A percentile compares a stretch with the other conserved stretches of the same genome.
phyloP scores from a whole-genome alignment of 1,140 invertebrate species.

The Papilio xuthus region DNA sequence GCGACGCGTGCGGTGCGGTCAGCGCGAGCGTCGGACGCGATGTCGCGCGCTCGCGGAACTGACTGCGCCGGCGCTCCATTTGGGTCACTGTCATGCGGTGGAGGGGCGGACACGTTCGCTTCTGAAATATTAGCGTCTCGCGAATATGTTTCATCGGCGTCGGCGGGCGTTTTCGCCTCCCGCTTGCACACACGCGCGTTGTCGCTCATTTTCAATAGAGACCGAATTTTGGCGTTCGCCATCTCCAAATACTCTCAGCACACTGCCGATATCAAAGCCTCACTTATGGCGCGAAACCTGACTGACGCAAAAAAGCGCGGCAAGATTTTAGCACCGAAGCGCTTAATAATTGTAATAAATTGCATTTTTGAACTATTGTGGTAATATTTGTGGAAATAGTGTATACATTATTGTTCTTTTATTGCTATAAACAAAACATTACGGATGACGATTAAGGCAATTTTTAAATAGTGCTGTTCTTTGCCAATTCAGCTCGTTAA shows the following conservation, averaged over 20 bases:
- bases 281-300: conserved; percentile 27
- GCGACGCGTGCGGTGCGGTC: conserved; percentile 44
- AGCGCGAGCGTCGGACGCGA: conserved; percentile 51
- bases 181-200: conserved; percentile 30
- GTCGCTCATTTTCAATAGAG: conserved; percentile 37
- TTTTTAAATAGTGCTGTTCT: neutral
- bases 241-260: conserved; percentile 54
- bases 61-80: conserved; percentile 78
- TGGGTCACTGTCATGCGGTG: conserved; percentile 79
- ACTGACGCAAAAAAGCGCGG: conserved; percentile 16
- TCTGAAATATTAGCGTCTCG: conserved; percentile 79
- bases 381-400: neutral
- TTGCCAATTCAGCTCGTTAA: neutral
- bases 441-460: neutral
- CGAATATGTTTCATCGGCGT: conserved; percentile 73
- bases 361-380: neutral
- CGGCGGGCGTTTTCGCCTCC: conserved; percentile 53
- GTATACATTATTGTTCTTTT: neutral
- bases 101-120: conserved; percentile 76
- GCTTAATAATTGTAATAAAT: conserved; percentile 19
- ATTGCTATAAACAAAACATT: neutral
- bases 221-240: conserved; percentile 48
- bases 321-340: conserved; percentile 13
- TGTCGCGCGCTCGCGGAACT: conserved; percentile 76
- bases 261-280: conserved; percentile 23